Evolutionary conservation across 2,113 vertebrate genomes (phyloP), one percentile per base, ranked within the genome.

Genomic region (Phyllostomus hastatus): DNA sequence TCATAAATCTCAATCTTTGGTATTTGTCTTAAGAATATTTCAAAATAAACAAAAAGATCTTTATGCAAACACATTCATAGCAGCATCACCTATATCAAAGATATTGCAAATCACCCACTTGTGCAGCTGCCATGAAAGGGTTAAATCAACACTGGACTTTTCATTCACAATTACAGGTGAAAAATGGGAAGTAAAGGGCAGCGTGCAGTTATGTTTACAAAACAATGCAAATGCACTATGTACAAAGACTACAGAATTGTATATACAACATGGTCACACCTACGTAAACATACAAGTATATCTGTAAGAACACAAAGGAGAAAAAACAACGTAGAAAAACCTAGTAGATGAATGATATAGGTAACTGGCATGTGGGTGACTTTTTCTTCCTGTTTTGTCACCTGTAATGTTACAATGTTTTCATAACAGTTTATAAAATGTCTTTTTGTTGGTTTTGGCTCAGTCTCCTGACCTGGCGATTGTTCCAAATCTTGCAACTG

Each of bases 361-460:
- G 81, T 73, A 90, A 88, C 33, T 88, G 94, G 90, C 88, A 94
- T 26, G 35, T n/a, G 66, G 20, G 76, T 64, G 70, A 85, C 33
- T 67, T 76, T 81, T 96, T 69, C 80, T 96, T 93, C 89, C 86
- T 86, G 78, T 46, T 96, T 93, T 90, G 80, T 88, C 94, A 97
- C 76, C 83, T 84, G 46, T 90, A 87, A 94, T 94, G 84, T 95
- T 92, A 97, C n/a, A 67, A 88, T 96, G 94, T 96, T 97, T 97
- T 97, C 91, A 73, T 97, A 96, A 91, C 95, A 95, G 88, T 97
- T 92, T 96, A 92, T 82, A 17, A 96, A 97, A 95, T 82, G 86
- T 69, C 94, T 97, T 90, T 75, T 91, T 97, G 96, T 97, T 97
- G 88, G 76, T 96, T 97, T 96, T 97, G 96, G 94, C 96, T 92